Evolutionary conservation across 2,888 invertebrate species (phyloP).

Genomic region (Chymomyza amoena): DNA sequence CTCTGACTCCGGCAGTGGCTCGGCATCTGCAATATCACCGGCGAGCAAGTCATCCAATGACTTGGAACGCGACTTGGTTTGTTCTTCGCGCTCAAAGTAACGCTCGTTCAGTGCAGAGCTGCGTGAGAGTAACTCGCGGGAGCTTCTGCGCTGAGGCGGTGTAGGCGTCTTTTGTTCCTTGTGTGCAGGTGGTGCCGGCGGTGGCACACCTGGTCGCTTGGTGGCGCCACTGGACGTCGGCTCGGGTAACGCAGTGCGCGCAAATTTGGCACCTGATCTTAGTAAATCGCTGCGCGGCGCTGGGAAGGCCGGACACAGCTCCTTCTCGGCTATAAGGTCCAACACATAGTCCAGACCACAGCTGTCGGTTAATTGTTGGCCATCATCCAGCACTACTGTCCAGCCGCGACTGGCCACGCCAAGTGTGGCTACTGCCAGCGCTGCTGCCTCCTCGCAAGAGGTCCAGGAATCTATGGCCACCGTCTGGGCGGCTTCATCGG

Average conservation of each 20-base stretch:
- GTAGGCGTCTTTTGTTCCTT: slow-evolving; percentile 68
- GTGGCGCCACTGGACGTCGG: slow-evolving; percentile 32
- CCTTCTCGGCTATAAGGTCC: slow-evolving; percentile 94
- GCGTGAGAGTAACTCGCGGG: slow-evolving; percentile 87
- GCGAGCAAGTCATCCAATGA: slow-evolving; percentile 90
- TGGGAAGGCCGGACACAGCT: slow-evolving; percentile 92
- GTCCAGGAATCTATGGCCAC: slow-evolving; percentile 96
- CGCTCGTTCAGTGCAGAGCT: slow-evolving; percentile 92
- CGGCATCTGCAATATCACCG: slow-evolving; percentile 81
- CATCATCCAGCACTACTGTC: slow-evolving; percentile 85
- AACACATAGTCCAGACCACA: slow-evolving; percentile 95
- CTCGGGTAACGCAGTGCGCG: slow-evolving; percentile 73
- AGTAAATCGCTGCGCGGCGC: slow-evolving; percentile 80
- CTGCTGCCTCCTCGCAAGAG: slow-evolving; percentile 91
- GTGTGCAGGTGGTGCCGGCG: slow-evolving; percentile 82
- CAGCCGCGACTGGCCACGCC: slow-evolving; percentile 83
- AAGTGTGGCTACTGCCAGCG: slow-evolving; percentile 82
- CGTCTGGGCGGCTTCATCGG: slow-evolving; percentile 83
- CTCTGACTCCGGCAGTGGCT: slow-evolving; percentile 80
- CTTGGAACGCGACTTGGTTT: slow-evolving; percentile 85
- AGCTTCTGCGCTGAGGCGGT: slow-evolving; percentile 82
- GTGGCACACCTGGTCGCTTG: slow-evolving; percentile 82
- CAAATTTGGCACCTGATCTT: slow-evolving; percentile 76
- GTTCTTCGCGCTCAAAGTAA: slow-evolving; percentile 84
- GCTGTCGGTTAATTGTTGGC: slow-evolving; percentile 85